Percentiles rank a stretch among this genome's conserved stretches.
Evolutionary conservation across 2,113 vertebrate genomes (phyloP).

Genomic region (Merops nubicus): DNA sequence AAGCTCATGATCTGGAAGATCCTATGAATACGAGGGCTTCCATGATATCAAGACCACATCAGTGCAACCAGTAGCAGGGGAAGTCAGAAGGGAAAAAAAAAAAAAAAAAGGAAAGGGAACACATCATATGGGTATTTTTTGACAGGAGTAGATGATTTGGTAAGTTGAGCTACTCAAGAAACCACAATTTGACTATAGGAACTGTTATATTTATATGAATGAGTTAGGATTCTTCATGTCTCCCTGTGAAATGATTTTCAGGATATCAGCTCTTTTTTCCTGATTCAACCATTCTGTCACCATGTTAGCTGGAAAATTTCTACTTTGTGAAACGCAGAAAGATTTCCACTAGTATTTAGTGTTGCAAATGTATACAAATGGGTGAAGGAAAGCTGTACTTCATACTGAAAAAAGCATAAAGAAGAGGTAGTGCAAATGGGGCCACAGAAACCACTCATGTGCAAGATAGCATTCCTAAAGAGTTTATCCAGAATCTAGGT

Average conservation of each 20-base stretch:
- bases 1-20: neutral
- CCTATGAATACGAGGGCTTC: neutral
- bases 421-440: neutral
- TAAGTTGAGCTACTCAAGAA: neutral
- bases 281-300: neutral
- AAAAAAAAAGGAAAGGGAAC: neutral
- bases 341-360: neutral
- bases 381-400: neutral
- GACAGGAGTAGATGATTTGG: neutral
- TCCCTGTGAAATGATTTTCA: neutral
- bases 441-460: neutral
- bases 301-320: neutral
- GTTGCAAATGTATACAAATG: neutral
- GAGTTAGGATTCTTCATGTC: neutral
- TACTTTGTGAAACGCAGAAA: neutral
- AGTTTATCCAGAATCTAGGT: neutral
- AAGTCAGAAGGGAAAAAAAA: neutral
- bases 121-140: accelerated
- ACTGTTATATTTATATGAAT: neutral
- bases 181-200: neutral
- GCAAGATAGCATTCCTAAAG: neutral
- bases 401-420: neutral
- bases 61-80: neutral
- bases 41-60: neutral
- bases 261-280: neutral